Percentiles rank a stretch among this genome's conserved stretches.
These are phyloP conservation scores for Arrhopalites spinosus DNA, from an alignment of 2,888 invertebrate genomes.

Conservation along the genomic window DNA sequence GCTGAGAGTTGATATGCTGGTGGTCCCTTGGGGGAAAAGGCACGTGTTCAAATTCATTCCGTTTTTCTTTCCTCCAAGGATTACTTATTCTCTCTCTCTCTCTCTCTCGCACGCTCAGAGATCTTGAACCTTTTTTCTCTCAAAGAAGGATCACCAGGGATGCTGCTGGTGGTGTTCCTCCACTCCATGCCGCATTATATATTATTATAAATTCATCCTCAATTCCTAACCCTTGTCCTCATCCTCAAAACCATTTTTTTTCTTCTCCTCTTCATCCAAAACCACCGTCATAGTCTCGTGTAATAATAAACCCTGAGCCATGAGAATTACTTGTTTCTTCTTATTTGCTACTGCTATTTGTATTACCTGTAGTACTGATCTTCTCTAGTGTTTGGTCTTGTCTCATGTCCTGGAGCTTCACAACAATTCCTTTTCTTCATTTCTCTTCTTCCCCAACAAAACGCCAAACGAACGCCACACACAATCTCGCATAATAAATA, in stretches of 20 bases:
- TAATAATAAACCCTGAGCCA: no score
- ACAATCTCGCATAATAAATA: no score
- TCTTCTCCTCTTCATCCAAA: constrained; percentile 9
- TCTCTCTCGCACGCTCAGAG: background rate
- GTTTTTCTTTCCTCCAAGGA: background rate
- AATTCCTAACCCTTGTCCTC: background rate
- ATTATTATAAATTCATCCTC: background rate
- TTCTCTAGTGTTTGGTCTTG: background rate
- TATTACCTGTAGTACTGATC: no score
- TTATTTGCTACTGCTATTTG: no score
- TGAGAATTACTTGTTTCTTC: no score
- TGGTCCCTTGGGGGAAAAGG: constrained; percentile 45
- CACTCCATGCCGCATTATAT: background rate
- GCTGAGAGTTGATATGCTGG: constrained; percentile 12
- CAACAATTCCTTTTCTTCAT: background rate
- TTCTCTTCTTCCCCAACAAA: no score
- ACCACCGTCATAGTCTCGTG: constrained; percentile 1
- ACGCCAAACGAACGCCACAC: no score
- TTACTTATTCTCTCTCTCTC: background rate
- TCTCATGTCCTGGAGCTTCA: no score
- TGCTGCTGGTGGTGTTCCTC: constrained; percentile 8
- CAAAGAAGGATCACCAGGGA: constrained; percentile 26
- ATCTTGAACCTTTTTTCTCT: background rate
- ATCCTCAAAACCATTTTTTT: background rate
- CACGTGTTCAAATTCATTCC: constrained; percentile 44